Percentiles rank a stretch among this genome's conserved stretches.
These are phyloP conservation scores for Stomorhina lunata DNA, from an alignment of 2,888 invertebrate species.

Conservation along the genomic window DNA sequence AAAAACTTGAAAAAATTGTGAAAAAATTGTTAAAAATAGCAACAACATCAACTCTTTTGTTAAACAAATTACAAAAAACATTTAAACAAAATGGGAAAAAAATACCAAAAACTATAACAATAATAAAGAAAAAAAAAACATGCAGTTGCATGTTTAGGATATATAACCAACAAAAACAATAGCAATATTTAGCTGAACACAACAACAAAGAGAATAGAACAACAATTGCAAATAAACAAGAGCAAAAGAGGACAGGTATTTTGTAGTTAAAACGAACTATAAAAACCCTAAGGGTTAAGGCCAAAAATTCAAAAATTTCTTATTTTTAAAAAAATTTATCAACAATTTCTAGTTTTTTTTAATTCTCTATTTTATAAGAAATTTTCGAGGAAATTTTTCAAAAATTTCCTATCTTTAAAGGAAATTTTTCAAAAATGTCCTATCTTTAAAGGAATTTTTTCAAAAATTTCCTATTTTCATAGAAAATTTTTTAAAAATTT, in stretches of 20 bases:
- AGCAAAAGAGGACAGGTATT: not conserved
- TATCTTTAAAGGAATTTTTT: no score
- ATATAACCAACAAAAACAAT: constrained; percentile 59
- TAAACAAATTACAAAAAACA: constrained; percentile 58
- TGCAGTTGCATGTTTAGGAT: constrained; percentile 64
- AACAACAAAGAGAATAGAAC: constrained; percentile 27
- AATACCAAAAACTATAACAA: constrained; percentile 20
- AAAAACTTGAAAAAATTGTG: no score
- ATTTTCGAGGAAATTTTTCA: no score
- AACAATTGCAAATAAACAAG: constrained; percentile 21
- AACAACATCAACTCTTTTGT: constrained; percentile 52
- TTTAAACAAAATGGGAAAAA: constrained; percentile 6
- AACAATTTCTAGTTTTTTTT: no score
- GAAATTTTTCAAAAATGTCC: no score
- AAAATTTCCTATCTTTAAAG: no score
- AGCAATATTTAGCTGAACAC: not conserved
- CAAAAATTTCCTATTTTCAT: no score
- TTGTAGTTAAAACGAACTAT: not conserved
- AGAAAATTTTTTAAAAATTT: no score
- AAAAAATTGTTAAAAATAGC: constrained; percentile 26
- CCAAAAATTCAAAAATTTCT: not conserved
- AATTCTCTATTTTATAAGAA: no score
- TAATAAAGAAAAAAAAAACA: constrained; percentile 32
- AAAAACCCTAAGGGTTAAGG: constrained; percentile 1
- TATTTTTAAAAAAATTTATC: no score